phyloP scores from a whole-genome alignment of 2,888 invertebrate genomes.

The Pardosa pseudoannulata region DNA sequence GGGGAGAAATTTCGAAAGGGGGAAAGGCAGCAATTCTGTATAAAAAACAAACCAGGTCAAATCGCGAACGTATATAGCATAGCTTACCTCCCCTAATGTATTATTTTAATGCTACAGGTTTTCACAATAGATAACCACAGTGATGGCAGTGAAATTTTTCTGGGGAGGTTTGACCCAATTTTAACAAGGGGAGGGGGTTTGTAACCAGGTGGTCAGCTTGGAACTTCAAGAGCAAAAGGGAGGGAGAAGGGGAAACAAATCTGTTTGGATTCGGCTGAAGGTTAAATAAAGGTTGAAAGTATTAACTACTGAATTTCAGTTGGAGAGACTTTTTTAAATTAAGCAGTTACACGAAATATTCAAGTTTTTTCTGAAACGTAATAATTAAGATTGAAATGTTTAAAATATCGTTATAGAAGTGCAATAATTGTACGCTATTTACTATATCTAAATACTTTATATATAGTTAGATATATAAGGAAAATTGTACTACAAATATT shows the following conservation, averaged over 20 bases:
- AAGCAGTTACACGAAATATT: no score
- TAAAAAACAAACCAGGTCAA: slow-evolving; percentile 69
- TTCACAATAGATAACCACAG: slow-evolving; percentile 37
- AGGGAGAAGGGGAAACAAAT: slow-evolving; percentile 4
- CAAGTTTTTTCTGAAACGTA: no score
- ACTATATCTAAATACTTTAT: no score
- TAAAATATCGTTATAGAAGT: no score
- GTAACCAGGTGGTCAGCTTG: slow-evolving; percentile 63
- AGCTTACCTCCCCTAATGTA: slow-evolving; percentile 27
- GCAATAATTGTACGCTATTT: no score
- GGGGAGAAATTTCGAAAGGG: background rate
- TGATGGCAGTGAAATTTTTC: slow-evolving; percentile 65
- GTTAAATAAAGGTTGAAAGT: slow-evolving; percentile 48
- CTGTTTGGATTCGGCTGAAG: slow-evolving; percentile 36
- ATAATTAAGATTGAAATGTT: no score
- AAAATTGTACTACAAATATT: no score
- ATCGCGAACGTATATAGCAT: slow-evolving; percentile 51
- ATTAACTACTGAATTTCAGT: background rate
- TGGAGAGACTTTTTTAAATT: no score
- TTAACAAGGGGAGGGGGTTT: slow-evolving; percentile 26
- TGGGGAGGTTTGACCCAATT: slow-evolving; percentile 46
- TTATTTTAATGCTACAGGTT: slow-evolving; percentile 56
- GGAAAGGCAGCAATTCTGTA: background rate
- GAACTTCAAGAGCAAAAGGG: slow-evolving; percentile 65
- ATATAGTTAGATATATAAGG: no score